phyloP scores from a whole-genome alignment of 2,888 invertebrate genomes.

The Ceramica pisi region DNA sequence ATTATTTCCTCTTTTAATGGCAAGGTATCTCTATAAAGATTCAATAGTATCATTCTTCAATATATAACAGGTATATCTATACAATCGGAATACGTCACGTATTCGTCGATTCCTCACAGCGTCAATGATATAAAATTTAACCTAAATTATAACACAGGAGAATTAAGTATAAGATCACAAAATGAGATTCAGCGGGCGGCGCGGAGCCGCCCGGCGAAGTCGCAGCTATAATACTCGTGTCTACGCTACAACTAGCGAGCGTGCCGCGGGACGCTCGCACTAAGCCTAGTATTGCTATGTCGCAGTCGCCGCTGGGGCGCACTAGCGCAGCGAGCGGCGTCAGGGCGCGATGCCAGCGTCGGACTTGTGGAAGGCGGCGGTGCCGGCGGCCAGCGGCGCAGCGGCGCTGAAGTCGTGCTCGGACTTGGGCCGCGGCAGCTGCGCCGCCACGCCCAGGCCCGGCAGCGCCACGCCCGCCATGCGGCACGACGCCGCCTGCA shows the following conservation, averaged over 20 bases:
- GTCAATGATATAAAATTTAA: constrained; percentile 91
- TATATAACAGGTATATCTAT: constrained; percentile 90
- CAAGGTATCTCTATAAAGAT: constrained; percentile 91
- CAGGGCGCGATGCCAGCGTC: constrained; percentile 95
- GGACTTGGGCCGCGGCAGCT: constrained; percentile 95
- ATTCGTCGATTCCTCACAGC: constrained; percentile 89
- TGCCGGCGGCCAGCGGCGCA: constrained; percentile 87
- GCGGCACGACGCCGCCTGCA: constrained; percentile 92
- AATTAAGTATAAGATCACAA: constrained; percentile 91
- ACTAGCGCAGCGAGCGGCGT: constrained; percentile 93
- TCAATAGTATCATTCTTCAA: constrained; percentile 89
- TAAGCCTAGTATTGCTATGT: constrained; percentile 90
- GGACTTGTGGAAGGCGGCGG: constrained; percentile 94
- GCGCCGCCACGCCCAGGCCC: constrained; percentile 90
- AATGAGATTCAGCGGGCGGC: constrained; percentile 90
- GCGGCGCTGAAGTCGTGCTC: constrained; percentile 95
- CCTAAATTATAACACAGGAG: constrained; percentile 91
- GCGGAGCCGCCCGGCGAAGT: constrained; percentile 83
- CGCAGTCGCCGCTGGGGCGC: constrained; percentile 52
- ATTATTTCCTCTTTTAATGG: constrained; percentile 89
- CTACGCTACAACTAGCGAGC: constrained; percentile 89
- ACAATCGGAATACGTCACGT: constrained; percentile 88
- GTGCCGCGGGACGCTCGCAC: constrained; percentile 84
- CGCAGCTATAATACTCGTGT: constrained; percentile 88
- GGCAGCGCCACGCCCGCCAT: constrained; percentile 94